These are phyloP conservation scores for Netelia fuscicornis DNA, from an alignment of 2,888 invertebrate genomes.

Conservation along the genomic window DNA sequence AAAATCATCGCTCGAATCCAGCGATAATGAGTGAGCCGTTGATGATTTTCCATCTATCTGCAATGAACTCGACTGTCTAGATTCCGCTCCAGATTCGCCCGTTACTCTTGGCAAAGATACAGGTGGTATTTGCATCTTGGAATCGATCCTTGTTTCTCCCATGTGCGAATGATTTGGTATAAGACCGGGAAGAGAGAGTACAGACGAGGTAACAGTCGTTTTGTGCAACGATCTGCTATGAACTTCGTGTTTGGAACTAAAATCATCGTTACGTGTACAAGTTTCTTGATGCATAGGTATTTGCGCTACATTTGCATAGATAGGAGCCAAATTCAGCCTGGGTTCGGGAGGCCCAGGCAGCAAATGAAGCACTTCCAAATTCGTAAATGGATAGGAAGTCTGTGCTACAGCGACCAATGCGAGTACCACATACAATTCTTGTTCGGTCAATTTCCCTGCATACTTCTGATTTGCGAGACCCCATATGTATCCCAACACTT, in stretches of 20 bases:
- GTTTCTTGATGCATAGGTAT: slow-evolving; percentile 65
- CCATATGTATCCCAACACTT: slow-evolving; percentile 85
- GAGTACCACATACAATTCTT: slow-evolving; percentile 84
- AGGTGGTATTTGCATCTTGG: slow-evolving; percentile 19
- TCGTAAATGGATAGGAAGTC: slow-evolving; percentile 82
- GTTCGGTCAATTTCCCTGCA: slow-evolving; percentile 85
- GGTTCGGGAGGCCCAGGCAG: slow-evolving; percentile 83
- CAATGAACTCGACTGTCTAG: background rate
- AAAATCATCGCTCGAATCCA: slow-evolving; percentile 83
- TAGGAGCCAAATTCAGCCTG: slow-evolving; percentile 79
- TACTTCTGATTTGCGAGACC: slow-evolving; percentile 85
- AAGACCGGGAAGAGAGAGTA: slow-evolving; percentile 56
- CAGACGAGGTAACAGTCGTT: slow-evolving; percentile 45
- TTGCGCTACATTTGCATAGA: slow-evolving; percentile 54
- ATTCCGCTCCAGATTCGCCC: background rate
- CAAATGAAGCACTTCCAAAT: slow-evolving; percentile 80
- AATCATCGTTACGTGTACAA: slow-evolving; percentile 71
- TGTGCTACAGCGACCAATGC: slow-evolving; percentile 85
- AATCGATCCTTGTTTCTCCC: slow-evolving; percentile 61
- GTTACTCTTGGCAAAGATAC: background rate
- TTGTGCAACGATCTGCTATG: slow-evolving; percentile 66
- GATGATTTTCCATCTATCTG: slow-evolving; percentile 24
- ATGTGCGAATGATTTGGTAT: slow-evolving; percentile 60
- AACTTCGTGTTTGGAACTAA: slow-evolving; percentile 64
- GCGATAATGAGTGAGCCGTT: slow-evolving; percentile 43